These are phyloP conservation scores for Leucopsar rothschildi DNA, from an alignment of 2,113 vertebrate genomes.

Conservation along the genomic window DNA sequence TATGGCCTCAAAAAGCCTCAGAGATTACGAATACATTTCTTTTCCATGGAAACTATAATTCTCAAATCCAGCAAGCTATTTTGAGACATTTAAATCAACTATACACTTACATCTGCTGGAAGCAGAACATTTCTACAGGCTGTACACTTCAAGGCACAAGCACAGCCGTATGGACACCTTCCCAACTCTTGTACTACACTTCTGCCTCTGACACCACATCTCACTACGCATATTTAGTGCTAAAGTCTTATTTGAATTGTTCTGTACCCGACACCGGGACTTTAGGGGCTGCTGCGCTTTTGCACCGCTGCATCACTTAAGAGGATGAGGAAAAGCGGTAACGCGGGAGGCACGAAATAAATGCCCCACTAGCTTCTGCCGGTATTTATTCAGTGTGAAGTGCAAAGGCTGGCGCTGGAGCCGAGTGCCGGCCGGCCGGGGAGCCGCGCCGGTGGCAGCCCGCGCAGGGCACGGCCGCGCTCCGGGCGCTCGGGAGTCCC, in stretches of 20 bases:
- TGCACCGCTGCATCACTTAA: neutral
- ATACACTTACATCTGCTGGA: conserved; percentile 20
- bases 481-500: neutral
- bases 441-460: neutral
- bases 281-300: neutral
- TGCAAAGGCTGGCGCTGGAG: neutral
- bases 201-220: neutral
- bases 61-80: conserved; percentile 50
- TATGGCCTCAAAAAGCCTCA: conserved; percentile 55
- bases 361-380: neutral
- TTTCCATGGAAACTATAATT: conserved; percentile 64
- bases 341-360: neutral
- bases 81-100: conserved; percentile 49
- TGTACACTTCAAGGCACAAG: neutral
- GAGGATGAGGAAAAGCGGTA: neutral
- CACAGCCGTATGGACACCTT: neutral
- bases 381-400: neutral
- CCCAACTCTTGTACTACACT: neutral
- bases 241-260: neutral
- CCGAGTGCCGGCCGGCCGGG: neutral
- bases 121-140: conserved; percentile 16
- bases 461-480: neutral
- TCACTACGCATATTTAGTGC: neutral
- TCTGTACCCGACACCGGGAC: neutral
- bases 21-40: conserved; percentile 48